phyloP scores from a whole-genome alignment of 2,888 invertebrate genomes.

The Calephelis perditalis region DNA sequence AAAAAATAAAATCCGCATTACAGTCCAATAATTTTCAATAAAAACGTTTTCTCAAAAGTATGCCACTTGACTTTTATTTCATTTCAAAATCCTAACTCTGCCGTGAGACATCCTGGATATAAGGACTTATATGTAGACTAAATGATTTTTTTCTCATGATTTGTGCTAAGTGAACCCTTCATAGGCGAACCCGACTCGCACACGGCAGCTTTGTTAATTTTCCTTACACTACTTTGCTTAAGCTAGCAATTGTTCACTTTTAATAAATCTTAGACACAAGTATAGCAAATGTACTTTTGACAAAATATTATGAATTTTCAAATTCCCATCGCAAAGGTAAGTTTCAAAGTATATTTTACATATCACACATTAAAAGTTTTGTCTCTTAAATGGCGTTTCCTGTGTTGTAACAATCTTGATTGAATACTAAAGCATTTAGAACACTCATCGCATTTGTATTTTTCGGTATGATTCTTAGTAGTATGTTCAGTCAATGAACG shows the following conservation, averaged over 20 bases:
- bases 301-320: conserved; percentile 46
- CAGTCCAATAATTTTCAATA: no score
- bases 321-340: conserved; percentile 55
- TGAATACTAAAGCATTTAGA: conserved; percentile 61
- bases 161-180: no score
- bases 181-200: no score
- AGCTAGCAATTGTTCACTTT: conserved; percentile 28
- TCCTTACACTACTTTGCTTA: no score
- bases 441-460: conserved; percentile 61
- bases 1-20: conserved; percentile 1
- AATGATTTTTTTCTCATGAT: no score
- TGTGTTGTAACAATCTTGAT: conserved; percentile 61
- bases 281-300: conserved; percentile 36
- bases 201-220: no score
- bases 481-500: conserved; percentile 46
- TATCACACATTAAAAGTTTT: conserved; percentile 54
- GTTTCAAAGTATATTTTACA: conserved; percentile 64
- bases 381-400: conserved; percentile 58
- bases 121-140: no score
- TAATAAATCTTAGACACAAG: conserved; percentile 37
- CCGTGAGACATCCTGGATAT: no score
- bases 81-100: no score
- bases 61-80: no score
- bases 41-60: no score
- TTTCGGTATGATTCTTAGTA: conserved; percentile 54